Percentiles rank a stretch among this genome's conserved stretches.
Evolutionary conservation across 2,797 vertebrate genomes (phyloP).

Genomic region (Acridotheres tristis): DNA sequence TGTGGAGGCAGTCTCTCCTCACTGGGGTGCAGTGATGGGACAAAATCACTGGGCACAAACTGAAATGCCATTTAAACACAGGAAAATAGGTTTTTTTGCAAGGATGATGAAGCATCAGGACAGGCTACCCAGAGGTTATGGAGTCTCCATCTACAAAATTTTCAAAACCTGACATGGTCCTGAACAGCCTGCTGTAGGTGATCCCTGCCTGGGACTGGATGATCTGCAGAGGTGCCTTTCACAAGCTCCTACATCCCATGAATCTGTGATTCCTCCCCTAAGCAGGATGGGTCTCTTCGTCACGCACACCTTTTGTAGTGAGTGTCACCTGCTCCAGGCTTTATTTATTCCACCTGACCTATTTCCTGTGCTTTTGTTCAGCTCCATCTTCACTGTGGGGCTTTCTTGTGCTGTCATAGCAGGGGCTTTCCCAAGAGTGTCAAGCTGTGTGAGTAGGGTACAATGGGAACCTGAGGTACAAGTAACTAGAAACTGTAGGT

Average conservation of each 20-base stretch:
- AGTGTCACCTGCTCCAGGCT: constrained; percentile 29
- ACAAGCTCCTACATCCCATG: neutral
- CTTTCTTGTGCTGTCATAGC: neutral
- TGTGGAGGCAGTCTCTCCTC: neutral
- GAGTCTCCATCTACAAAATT: neutral
- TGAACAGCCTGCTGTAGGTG: neutral
- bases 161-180: neutral
- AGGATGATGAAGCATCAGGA: neutral
- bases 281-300: neutral
- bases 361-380: constrained; percentile 14
- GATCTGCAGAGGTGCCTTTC: neutral
- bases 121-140: neutral
- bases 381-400: neutral
- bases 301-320: neutral
- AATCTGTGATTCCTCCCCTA: neutral
- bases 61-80: neutral
- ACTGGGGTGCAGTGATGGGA: neutral
- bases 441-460: neutral
- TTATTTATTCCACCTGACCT: neutral
- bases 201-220: neutral
- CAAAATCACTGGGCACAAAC: neutral
- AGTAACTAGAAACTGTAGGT: neutral
- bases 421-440: neutral
- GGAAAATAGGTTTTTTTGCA: neutral
- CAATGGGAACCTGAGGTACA: neutral